These are phyloP conservation scores for Ichneumoninae sp. DNA, from an alignment of 2,888 invertebrate genomes.

Conservation along the genomic window DNA sequence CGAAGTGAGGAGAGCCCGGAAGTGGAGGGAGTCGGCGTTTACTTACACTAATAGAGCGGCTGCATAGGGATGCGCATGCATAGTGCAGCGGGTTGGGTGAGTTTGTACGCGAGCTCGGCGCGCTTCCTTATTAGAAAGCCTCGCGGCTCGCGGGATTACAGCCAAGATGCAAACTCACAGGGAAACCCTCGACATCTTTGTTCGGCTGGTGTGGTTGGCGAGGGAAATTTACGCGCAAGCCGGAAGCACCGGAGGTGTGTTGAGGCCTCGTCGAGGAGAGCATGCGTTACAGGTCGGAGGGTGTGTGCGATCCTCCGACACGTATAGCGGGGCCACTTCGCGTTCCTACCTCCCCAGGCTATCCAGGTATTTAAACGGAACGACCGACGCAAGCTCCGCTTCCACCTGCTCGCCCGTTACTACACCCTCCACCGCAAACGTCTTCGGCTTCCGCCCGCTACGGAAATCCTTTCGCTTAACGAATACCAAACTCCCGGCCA, in stretches of 20 bases:
- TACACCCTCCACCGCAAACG: slow-evolving; percentile 37
- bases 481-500: slow-evolving; percentile 46
- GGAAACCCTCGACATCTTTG: neutral
- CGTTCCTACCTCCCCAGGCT: slow-evolving; percentile 20
- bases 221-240: neutral
- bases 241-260: neutral
- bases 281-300: slow-evolving; percentile 13
- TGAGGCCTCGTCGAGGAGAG: neutral
- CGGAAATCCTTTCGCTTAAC: slow-evolving; percentile 24
- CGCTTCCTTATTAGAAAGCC: neutral
- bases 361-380: slow-evolving; percentile 78
- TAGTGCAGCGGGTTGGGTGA: neutral
- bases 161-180: slow-evolving; percentile 1
- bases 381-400: slow-evolving; percentile 60
- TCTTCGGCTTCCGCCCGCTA: slow-evolving; percentile 41
- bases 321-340: slow-evolving; percentile 27
- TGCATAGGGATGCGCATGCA: neutral
- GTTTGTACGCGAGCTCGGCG: neutral
- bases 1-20: slow-evolving; percentile 1
- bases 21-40: neutral
- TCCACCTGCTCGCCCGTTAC: neutral
- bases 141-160: neutral
- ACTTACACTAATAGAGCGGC: slow-evolving; percentile 4
- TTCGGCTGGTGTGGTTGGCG: neutral
- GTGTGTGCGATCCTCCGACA: slow-evolving; percentile 9